Conservation (phyloP, 1,140 invertebrate genomes). For the Cheumatopsyche charites region DNA sequence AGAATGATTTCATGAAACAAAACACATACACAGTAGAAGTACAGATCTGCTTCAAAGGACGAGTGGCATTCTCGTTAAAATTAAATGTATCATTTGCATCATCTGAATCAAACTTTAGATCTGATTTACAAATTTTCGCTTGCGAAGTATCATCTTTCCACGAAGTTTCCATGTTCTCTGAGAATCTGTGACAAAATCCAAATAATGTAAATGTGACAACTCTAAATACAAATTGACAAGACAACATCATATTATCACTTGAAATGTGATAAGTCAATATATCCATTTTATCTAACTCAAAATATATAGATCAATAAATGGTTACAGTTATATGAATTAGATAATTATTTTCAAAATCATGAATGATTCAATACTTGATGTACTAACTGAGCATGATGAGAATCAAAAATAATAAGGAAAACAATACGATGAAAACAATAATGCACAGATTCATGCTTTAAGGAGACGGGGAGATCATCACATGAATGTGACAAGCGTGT, state of each 20-base stretch:
- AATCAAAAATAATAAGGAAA: neutral
- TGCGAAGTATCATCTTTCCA: conserved; percentile 45
- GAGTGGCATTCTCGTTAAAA: conserved; percentile 44
- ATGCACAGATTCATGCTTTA: neutral
- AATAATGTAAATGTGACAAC: neutral
- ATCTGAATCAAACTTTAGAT: conserved; percentile 71
- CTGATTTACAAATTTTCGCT: conserved; percentile 66
- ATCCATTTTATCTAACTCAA: too few species aligned
- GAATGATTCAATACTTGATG: too few species aligned
- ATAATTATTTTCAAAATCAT: too few species aligned
- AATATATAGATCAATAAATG: too few species aligned
- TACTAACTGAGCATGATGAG: too few species aligned
- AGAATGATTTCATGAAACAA: neutral
- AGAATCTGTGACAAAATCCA: conserved; percentile 42
- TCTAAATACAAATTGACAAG: neutral
- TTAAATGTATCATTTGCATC: conserved; percentile 62
- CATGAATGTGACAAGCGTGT: conserved; percentile 1
- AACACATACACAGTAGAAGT: conserved; percentile 39
- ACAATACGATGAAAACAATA: conserved; percentile 8
- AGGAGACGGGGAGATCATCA: neutral
- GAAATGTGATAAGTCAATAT: conserved; percentile 12
- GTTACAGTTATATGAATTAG: too few species aligned
- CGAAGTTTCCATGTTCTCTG: conserved; percentile 33
- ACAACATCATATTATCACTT: conserved; percentile 2
- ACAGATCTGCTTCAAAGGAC: conserved; percentile 41